Evolutionary conservation across 2,888 invertebrate genomes (phyloP).

Genomic region (Ochlodes sylvanus): DNA sequence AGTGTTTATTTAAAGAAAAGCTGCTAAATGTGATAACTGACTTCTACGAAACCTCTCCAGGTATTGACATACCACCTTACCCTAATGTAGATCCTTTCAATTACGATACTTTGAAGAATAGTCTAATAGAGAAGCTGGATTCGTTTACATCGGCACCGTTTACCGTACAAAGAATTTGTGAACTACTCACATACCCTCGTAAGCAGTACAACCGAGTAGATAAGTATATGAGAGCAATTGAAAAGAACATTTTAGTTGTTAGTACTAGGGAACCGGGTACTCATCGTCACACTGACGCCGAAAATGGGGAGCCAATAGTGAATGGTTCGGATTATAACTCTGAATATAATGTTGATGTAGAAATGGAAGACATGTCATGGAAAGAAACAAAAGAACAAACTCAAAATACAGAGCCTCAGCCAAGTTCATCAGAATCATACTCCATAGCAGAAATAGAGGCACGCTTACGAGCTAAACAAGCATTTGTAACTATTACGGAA

Average conservation of each 20-base stretch:
- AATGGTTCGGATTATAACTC: conserved; percentile 86
- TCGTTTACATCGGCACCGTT: conserved; percentile 96
- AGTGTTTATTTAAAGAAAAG: conserved; percentile 95
- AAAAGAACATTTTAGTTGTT: conserved; percentile 96
- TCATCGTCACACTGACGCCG: conserved; percentile 85
- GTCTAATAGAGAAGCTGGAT: conserved; percentile 92
- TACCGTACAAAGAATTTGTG: conserved; percentile 97
- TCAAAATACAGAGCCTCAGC: conserved; percentile 67
- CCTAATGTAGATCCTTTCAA: conserved; percentile 96
- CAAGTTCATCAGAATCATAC: conserved; percentile 73
- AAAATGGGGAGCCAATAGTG: conserved; percentile 87
- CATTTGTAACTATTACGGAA: conserved; percentile 61
- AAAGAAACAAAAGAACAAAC: conserved; percentile 69
- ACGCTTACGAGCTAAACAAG: conserved; percentile 77
- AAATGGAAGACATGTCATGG: conserved; percentile 83
- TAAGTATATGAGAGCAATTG: conserved; percentile 98
- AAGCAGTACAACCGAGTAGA: conserved; percentile 98
- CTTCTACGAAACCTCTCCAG: conserved; percentile 92
- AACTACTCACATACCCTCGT: conserved; percentile 94
- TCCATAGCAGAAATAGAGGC: conserved; percentile 74
- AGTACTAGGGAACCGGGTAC: conserved; percentile 89
- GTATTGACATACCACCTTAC: conserved; percentile 92
- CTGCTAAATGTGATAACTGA: conserved; percentile 94
- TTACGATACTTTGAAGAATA: conserved; percentile 94
- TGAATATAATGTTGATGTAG: conserved; percentile 82